A percentile compares a stretch with the other conserved stretches of the same genome.
Evolutionary conservation across 2,797 vertebrate species (phyloP).

Genomic region (Diplodus sargus): DNA sequence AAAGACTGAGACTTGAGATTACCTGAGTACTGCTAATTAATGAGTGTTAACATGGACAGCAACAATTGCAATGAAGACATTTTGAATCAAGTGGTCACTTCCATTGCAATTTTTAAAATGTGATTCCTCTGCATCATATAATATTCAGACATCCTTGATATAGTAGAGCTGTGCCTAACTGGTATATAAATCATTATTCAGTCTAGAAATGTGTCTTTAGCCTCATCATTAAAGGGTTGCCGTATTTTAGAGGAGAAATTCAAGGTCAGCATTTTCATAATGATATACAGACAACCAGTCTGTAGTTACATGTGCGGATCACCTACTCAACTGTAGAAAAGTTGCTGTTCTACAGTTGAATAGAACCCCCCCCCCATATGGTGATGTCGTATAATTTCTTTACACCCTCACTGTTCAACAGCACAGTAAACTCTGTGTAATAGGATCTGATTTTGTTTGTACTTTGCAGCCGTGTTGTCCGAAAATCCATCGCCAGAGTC

Average conservation of each 20-base stretch:
- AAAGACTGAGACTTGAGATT: constrained; percentile 77
- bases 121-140: no score
- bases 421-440: accelerated
- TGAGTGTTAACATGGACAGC: constrained; percentile 7
- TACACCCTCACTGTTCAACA: background rate
- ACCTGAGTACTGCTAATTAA: background rate
- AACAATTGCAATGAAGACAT: background rate
- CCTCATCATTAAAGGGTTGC: no score
- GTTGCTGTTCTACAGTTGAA: no score
- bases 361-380: no score
- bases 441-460: background rate
- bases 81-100: background rate
- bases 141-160: no score
- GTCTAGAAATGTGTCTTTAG: no score
- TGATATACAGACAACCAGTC: no score
- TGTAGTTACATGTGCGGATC: background rate
- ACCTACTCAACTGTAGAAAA: background rate
- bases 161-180: no score
- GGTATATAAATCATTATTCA: no score
- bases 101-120: background rate
- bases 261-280: no score
- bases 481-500: constrained; percentile 97
- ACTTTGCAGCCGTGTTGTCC: constrained; percentile 91
- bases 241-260: no score
- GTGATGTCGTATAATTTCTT: background rate